phyloP scores from a whole-genome alignment of 1,140 invertebrate genomes.

The Hylyphantes graminicola region DNA sequence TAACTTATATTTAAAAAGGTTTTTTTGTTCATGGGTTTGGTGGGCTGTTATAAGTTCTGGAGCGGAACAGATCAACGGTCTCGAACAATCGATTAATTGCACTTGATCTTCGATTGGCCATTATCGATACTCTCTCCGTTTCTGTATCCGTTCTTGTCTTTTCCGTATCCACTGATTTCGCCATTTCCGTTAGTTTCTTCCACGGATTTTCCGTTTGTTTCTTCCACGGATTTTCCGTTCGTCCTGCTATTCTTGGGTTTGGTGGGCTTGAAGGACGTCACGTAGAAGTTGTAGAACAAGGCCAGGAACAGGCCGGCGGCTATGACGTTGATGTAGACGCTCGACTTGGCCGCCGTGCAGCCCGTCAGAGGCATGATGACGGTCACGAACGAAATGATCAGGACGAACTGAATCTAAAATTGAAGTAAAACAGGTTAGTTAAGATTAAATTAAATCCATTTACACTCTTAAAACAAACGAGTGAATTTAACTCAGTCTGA shows the following conservation, averaged over 20 bases:
- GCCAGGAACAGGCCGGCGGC: slow-evolving; percentile 24
- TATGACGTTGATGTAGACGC: slow-evolving; percentile 33
- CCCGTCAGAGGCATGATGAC: slow-evolving; percentile 43
- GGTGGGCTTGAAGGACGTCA: slow-evolving; percentile 19
- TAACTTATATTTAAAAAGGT: too few species aligned
- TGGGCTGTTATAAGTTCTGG: too few species aligned
- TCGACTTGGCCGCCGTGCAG: slow-evolving; percentile 42
- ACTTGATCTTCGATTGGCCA: slow-evolving; percentile 28
- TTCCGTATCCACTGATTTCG: not conserved
- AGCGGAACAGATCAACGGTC: too few species aligned
- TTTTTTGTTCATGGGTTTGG: too few species aligned
- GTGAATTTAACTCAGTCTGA: too few species aligned
- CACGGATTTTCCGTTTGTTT: not conserved
- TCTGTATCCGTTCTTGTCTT: not conserved
- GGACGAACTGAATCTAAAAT: slow-evolving; percentile 46
- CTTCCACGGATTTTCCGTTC: not conserved
- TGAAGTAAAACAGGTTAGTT: not conserved
- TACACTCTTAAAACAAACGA: too few species aligned
- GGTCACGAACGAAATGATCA: slow-evolving; percentile 43
- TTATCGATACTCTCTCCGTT: not conserved
- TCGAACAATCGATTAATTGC: slow-evolving; percentile 15
- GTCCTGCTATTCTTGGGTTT: not conserved
- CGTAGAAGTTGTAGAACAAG: slow-evolving; percentile 56
- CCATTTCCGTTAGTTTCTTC: not conserved
- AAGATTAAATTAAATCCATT: not conserved